These are phyloP conservation scores for Eulithis prunata DNA, from an alignment of 2,888 invertebrate species.

Conservation along the genomic window DNA sequence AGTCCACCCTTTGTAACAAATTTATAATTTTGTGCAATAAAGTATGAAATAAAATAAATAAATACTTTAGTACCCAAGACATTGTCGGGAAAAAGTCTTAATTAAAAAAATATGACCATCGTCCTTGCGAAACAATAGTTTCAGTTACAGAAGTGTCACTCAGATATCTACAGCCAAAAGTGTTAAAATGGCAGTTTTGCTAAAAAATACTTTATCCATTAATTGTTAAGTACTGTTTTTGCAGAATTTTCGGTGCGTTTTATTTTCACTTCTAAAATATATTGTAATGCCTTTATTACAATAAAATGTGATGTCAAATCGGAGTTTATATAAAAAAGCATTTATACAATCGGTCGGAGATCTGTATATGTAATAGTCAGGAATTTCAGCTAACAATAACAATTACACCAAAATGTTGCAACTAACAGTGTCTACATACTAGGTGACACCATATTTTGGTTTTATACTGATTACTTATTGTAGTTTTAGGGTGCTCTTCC, in stretches of 20 bases:
- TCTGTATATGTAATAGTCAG: constrained; percentile 40
- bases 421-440: too few relatives aligned
- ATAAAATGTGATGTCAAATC: constrained; percentile 20
- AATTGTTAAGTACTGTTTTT: background rate
- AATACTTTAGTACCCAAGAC: too few relatives aligned
- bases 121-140: background rate
- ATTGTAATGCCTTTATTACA: background rate
- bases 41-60: too few relatives aligned
- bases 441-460: too few relatives aligned
- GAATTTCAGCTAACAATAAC: constrained; percentile 23
- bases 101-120: too few relatives aligned
- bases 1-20: too few relatives aligned
- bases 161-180: background rate
- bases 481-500: too few relatives aligned
- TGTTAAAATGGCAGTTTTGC: background rate
- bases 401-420: too few relatives aligned
- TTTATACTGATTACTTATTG: too few relatives aligned
- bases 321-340: background rate
- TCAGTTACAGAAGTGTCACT: background rate
- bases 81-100: too few relatives aligned
- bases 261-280: background rate
- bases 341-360: constrained; percentile 57
- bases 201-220: background rate
- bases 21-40: too few relatives aligned
- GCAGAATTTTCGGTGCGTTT: background rate